Base-by-base conservation (phyloP, 2,888 invertebrate genomes). In the Euclidia mi region DNA sequence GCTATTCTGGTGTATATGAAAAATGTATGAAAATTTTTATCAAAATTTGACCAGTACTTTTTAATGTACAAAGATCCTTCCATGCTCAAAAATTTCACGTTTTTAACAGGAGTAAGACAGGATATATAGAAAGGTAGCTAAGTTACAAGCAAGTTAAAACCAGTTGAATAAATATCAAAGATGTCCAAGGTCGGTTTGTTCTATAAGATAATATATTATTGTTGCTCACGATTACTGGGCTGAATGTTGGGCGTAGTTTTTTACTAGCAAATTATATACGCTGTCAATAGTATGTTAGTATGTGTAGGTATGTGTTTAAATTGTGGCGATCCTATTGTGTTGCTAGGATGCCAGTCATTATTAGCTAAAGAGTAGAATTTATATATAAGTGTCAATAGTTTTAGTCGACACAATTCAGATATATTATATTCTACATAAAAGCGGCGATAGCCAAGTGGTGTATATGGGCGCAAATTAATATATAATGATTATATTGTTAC, bases 351-450 rank as follows among this genome's bases (percentile, higher is more conserved):
- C 52, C 6, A 44, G 56, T 66, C 66, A 69, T 64, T 51, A 43
- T 56, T 43, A 7, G 38, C 50, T 58, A 56, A 61, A 62, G 65
- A 62, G 15, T 72, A n/a, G n/a, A n/a, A n/a, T 72, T 73, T 73
- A 65, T 70, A 57, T 57, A 48, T 35, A 12, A n/a, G 12, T 32
- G 17, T 10, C 12, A 11, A 34, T 34, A 34, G 34, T 14, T 34
- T 34, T 34, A 14, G 34, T 14, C 14, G 34, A 15, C 14, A 34
- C 2, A n/a, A 3, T 25, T 25, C 7, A 25, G 4, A n/a, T 7
- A 25, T 6, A 25, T 25, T 20, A 25, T 25, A 25, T 25, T 25
- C 7, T 3, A 20, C 20, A n/a, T n/a, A n/a, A n/a, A n/a, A n/a
- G n/a, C n/a, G n/a, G n/a, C n/a, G n/a, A n/a, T n/a, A n/a, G n/a